phyloP scores from a whole-genome alignment of 2,888 invertebrate genomes.

The Chloroclysta siterata region DNA sequence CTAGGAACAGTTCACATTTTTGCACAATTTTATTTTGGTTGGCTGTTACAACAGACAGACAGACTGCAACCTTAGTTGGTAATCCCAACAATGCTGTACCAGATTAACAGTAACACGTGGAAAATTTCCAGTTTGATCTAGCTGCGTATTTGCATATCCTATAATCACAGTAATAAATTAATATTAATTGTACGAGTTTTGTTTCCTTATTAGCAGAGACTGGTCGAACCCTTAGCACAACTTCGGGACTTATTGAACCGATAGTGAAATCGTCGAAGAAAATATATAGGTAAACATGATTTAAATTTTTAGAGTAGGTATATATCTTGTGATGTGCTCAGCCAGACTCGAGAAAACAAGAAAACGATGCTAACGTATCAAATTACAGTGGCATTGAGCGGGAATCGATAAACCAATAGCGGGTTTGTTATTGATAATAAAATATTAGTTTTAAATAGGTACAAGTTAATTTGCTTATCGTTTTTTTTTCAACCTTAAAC shows the following conservation, averaged over 20 bases:
- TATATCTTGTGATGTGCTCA: neutral
- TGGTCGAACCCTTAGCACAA: conserved; percentile 17
- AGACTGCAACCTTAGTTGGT: too few relatives aligned
- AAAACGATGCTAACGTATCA: neutral
- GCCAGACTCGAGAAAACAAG: neutral
- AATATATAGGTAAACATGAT: neutral
- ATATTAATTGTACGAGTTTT: conserved; percentile 35
- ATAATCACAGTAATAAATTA: conserved; percentile 39
- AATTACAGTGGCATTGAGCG: neutral
- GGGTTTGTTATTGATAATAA: neutral
- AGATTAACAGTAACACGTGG: conserved; percentile 18
- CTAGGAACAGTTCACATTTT: too few relatives aligned
- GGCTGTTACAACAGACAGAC: too few relatives aligned
- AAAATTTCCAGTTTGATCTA: conserved; percentile 32
- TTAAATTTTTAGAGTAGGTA: neutral
- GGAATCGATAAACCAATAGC: neutral
- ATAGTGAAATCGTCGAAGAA: neutral
- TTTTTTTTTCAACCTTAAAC: neutral
- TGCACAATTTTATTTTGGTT: too few relatives aligned
- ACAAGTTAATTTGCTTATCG: neutral
- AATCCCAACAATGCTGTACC: neutral
- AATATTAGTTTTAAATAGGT: neutral
- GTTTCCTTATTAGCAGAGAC: conserved; percentile 42
- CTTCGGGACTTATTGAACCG: conserved; percentile 9
- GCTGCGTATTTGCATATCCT: conserved; percentile 36